A percentile compares a stretch with the other conserved stretches of the same genome.
Evolutionary conservation across 2,797 vertebrate species (phyloP).

Genomic region (Falco cherrug): DNA sequence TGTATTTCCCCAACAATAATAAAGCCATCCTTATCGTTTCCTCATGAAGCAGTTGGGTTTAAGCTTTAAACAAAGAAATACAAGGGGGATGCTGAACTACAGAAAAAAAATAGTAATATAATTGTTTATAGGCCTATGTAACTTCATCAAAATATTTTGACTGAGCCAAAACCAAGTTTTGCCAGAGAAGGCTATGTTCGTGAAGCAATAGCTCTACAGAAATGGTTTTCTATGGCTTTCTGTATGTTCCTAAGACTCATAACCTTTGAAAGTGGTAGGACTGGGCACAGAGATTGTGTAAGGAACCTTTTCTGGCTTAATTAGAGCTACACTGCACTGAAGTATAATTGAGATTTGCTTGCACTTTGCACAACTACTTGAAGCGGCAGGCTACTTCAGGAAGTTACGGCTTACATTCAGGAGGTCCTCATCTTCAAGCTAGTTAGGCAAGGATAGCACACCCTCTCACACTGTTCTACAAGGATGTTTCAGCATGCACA

Average conservation of each 20-base stretch:
- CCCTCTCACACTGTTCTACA: not conserved
- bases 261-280: not conserved
- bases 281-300: not conserved
- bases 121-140: not conserved
- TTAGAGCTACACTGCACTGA: not conserved
- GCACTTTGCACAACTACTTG: not conserved
- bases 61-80: slow-evolving; percentile 36
- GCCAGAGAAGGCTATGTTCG: not conserved
- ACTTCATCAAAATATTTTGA: not conserved
- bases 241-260: not conserved
- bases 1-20: slow-evolving; percentile 60
- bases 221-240: not conserved
- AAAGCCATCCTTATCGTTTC: slow-evolving; percentile 56
- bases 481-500: not conserved
- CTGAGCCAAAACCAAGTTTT: not conserved
- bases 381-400: not conserved
- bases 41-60: slow-evolving; percentile 17
- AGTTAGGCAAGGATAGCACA: not conserved
- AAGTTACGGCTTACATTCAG: not conserved
- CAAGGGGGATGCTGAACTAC: not conserved
- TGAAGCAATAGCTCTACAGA: not conserved
- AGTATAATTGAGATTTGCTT: not conserved
- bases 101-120: not conserved
- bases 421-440: not conserved
- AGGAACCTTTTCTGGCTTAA: not conserved